These are phyloP conservation scores for Gouania willdenowi DNA, from an alignment of 2,797 vertebrate genomes.

Conservation along the genomic window DNA sequence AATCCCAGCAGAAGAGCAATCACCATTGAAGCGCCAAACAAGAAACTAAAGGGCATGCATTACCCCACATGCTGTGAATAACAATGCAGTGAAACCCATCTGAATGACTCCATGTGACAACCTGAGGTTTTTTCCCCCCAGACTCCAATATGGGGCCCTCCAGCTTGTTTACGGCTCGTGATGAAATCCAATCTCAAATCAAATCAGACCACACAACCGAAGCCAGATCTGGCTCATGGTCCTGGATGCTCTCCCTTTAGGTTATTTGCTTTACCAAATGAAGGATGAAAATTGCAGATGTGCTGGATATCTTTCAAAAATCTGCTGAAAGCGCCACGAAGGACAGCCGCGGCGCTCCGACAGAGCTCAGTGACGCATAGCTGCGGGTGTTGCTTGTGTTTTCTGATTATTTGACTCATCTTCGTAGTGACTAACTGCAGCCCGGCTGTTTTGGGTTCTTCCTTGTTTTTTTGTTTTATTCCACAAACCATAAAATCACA, in stretches of 20 bases:
- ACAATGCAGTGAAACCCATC: constrained; percentile 54
- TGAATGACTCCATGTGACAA: constrained; percentile 48
- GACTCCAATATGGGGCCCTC: constrained; percentile 23
- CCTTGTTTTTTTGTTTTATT: background rate
- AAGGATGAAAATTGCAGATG: constrained; percentile 50
- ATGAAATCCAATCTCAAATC: constrained; percentile 43
- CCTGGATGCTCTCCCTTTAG: constrained; percentile 18
- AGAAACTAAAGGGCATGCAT: constrained; percentile 8
- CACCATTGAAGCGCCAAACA: constrained; percentile 18
- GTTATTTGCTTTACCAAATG: constrained; percentile 49
- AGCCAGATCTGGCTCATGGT: constrained; percentile 29
- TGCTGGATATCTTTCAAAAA: constrained; percentile 35
- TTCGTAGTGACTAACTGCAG: constrained; percentile 16
- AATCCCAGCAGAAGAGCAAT: constrained; percentile 15
- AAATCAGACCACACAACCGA: constrained; percentile 36
- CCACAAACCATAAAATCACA: constrained; percentile 33
- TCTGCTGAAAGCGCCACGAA: constrained; percentile 13
- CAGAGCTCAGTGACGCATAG: constrained; percentile 35
- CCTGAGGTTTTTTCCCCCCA: constrained; percentile 8
- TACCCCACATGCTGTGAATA: constrained; percentile 26
- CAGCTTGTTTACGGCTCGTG: constrained; percentile 44
- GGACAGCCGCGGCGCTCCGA: constrained; percentile 5
- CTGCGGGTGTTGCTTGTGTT: constrained; percentile 40
- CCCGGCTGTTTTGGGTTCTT: background rate
- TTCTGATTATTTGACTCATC: constrained; percentile 48